Evolutionary conservation across 2,797 vertebrate genomes (phyloP), one percentile per base, ranked within the genome.

Genomic region (Kryptolebias ocellatus): DNA sequence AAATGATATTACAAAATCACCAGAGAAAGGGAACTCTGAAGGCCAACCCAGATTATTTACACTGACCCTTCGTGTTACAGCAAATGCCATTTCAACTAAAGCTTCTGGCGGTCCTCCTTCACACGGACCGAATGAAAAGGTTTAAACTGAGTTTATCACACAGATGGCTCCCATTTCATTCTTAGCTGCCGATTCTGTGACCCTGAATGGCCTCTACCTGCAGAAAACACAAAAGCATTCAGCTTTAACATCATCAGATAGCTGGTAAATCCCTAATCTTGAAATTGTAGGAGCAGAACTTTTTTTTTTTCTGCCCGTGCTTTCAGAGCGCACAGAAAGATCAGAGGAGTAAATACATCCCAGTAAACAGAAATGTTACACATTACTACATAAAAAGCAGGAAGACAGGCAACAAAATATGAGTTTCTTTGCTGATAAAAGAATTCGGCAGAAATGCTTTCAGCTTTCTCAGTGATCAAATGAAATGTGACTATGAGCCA

Each of bases 71-170:
- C 0, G 0, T 27, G 61, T 47, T 64, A 16, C 27, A 59, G 24
- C 20, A 70, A 65, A 74, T 44, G 34, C 2, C 20, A 37, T 67
- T 58, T 56, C 7, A 56, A 49, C 53, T 58, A 52, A 42, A 60
- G 56, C 60, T 45, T 70, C 34, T 39, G 52, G 83, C 60, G 53
- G 49, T 51, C 9, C 20, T 57, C 39, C 37, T 53, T 34, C 53
- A 69, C 29, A 62, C 15, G 53, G 58, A 42, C 15, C 17, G 10
- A 20, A 69, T 29, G 28, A 67, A 29, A 14, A 3, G 18, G 62
- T 72, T 76, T 69, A 78, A 79, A 73, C 29, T 5, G 14, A 74
- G 66, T 64, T 78, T 56, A 61, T 24, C 27, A 64, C 78, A 72
- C 58, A 83, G 68, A 81, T 59, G 62, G 58, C 55, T 78, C 31